Conservation (phyloP, 2,797 vertebrate genomes). For the Cottoperca gobio region DNA sequence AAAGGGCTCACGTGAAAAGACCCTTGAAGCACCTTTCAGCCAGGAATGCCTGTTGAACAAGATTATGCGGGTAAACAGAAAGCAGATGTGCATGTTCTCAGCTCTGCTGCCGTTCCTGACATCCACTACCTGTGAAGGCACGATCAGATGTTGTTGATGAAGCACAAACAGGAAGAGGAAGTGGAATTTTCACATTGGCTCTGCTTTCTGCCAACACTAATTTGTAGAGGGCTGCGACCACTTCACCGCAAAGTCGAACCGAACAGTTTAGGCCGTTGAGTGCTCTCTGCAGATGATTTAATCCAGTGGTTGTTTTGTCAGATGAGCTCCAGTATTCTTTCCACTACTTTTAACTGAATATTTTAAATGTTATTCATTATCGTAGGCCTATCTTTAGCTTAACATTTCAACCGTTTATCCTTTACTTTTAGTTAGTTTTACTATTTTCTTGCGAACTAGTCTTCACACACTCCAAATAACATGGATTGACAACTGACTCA, state of each 20-base stretch:
- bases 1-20: conserved; percentile 59
- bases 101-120: conserved; percentile 41
- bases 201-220: conserved; percentile 19
- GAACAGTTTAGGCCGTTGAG: background rate
- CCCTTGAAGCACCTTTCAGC: conserved; percentile 67
- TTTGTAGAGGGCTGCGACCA: background rate
- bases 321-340: background rate
- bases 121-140: conserved; percentile 43
- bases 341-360: background rate
- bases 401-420: background rate
- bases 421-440: background rate
- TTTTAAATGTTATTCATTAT: background rate
- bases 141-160: conserved; percentile 23
- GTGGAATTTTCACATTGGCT: conserved; percentile 17
- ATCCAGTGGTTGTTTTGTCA: background rate
- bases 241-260: background rate
- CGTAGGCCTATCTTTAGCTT: background rate
- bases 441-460: background rate
- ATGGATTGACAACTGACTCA: background rate
- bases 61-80: conserved; percentile 68
- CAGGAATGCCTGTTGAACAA: conserved; percentile 66
- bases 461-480: background rate
- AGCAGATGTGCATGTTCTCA: conserved; percentile 69
- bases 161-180: conserved; percentile 63
- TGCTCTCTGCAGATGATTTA: conserved; percentile 16